Evolutionary conservation across 2,797 vertebrate genomes (phyloP), one percentile per base, ranked within the genome.

Genomic region (Mallotus villosus): DNA sequence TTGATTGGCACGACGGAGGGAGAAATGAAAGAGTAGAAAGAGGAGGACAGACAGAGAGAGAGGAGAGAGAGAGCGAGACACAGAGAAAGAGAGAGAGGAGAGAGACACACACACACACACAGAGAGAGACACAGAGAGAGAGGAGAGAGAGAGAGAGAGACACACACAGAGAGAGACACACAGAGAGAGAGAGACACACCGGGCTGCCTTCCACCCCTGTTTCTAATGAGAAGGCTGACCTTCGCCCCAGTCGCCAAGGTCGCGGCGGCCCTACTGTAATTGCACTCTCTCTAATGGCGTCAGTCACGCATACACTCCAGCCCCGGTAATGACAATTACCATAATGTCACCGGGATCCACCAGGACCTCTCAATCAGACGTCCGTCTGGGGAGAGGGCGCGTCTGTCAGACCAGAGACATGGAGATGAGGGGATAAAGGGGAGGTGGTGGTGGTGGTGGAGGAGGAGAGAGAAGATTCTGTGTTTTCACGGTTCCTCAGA

Each of bases 171-270:
- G 29, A 32, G 29, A 32, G 29, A 32, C 0, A 32, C 4, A 32
- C 29, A 32, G 29, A 32, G 29, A 32, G 29, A 32, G 29, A 32
- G 29, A 14, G 91, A 93, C 92, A 93, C 91, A 90, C 90, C 86
- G 89, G 92, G 92, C 93, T 93, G 92, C 91, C 89, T 94, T 94
- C 93, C 90, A 93, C 92, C 88, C 81, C 87, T 32, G 29, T 80
- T 91, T 93, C 93, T 94, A 94, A 94, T 94, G 93, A 94, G 93
- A 92, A 92, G 91, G 86, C 87, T 93, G 92, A 94, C 93, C 93
- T 94, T 92, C 90, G 84, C 90, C 87, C 90, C 90, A 93, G 92
- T 32, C 29, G 29, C 29, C 93, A 94, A 94, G 93, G 93, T 94
- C 93, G 91, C 90, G 90, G 86, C 84, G 90, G 90, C 90, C 46